phyloP scores from a whole-genome alignment of 2,113 vertebrate genomes.

The Conger conger region DNA sequence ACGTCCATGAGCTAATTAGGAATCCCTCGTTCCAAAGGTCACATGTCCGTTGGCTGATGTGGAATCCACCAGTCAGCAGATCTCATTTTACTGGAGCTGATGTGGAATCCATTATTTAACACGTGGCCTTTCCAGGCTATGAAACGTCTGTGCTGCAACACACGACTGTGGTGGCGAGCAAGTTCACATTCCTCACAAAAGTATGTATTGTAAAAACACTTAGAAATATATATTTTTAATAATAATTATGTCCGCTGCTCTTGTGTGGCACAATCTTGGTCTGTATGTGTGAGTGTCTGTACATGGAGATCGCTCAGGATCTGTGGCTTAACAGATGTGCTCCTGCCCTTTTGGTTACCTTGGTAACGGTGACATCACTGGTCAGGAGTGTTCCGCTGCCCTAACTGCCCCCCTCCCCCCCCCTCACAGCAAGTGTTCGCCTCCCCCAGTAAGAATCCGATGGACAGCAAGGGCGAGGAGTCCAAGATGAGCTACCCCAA shows the following conservation, averaged over 20 bases:
- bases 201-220: neutral
- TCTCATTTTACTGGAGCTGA: too few species aligned
- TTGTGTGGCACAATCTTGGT: neutral
- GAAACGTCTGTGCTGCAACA: neutral
- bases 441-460: constrained; percentile 94
- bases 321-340: neutral
- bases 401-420: neutral
- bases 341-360: neutral
- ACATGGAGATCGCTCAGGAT: neutral
- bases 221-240: neutral
- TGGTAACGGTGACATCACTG: neutral
- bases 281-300: neutral
- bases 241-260: neutral
- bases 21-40: neutral
- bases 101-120: neutral
- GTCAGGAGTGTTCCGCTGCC: neutral
- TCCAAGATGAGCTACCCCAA: constrained; percentile 99
- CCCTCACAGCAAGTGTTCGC: constrained; percentile 92
- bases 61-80: neutral
- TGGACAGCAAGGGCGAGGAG: constrained; percentile 98
- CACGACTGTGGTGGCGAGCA: neutral
- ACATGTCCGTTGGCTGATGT: neutral
- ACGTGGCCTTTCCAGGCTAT: neutral
- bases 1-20: neutral
- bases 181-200: neutral